Percentiles rank a stretch among this genome's conserved stretches.
Conservation (phyloP, 1,140 invertebrate species). For the Drosophila baimaii region DNA sequence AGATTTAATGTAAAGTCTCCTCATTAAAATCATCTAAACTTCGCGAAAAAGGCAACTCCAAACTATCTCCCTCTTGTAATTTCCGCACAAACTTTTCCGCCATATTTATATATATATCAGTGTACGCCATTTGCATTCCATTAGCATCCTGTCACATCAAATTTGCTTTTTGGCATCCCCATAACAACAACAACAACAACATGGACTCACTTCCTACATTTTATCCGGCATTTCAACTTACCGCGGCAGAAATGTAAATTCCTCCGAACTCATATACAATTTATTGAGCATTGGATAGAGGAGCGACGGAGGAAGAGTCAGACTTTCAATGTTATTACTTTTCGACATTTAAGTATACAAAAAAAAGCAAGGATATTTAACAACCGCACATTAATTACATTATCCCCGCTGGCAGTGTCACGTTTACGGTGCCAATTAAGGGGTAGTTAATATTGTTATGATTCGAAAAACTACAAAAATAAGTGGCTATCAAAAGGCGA, state of each 20-base stretch:
- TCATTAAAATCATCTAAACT: not conserved
- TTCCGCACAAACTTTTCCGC: conserved; percentile 30
- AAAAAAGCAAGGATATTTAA: conserved; percentile 20
- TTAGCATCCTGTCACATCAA: conserved; percentile 52
- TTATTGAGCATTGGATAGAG: conserved; percentile 56
- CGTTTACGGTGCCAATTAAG: conserved; percentile 2
- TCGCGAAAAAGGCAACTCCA: not conserved
- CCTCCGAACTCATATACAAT: conserved; percentile 71
- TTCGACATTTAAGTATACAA: conserved; percentile 38
- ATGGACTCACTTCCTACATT: conserved; percentile 4
- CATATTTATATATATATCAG: not conserved
- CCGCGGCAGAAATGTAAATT: conserved; percentile 73
- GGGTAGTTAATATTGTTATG: conserved; percentile 20
- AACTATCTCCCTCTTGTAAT: conserved; percentile 2
- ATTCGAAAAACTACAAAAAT: conserved; percentile 29
- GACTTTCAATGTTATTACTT: conserved; percentile 47
- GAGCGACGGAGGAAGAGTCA: conserved; percentile 33
- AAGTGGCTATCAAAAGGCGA: conserved; percentile 42
- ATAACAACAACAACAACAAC: conserved; percentile 11
- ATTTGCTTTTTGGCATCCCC: conserved; percentile 27
- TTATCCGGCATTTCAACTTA: conserved; percentile 39
- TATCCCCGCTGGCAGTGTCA: conserved; percentile 7
- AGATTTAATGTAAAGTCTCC: not conserved
- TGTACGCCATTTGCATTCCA: conserved; percentile 47
- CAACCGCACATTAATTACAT: conserved; percentile 30